These are phyloP conservation scores for Dolichotis patagonum DNA, from an alignment of 2,113 vertebrate species.

Conservation along the genomic window DNA sequence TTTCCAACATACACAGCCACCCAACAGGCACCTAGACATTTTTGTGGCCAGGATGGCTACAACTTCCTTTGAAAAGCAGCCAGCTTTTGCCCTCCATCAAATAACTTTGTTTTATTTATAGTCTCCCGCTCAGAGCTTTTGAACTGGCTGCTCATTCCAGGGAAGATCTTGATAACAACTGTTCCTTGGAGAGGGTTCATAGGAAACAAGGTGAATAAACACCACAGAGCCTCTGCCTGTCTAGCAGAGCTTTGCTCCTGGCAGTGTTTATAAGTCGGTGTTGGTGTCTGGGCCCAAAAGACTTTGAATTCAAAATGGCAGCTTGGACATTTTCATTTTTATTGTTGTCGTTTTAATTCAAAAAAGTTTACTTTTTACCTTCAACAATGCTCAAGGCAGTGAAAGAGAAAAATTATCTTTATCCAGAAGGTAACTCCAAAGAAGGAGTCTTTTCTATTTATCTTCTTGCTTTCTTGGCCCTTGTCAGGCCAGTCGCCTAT, in stretches of 20 bases:
- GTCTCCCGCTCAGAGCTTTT: constrained; percentile 80
- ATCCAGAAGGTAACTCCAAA: background rate
- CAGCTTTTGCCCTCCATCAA: constrained; percentile 76
- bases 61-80: constrained; percentile 80
- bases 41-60: constrained; percentile 79
- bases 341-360: constrained; percentile 24
- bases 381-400: constrained; percentile 55
- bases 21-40: constrained; percentile 79
- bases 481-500: background rate
- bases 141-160: constrained; percentile 77
- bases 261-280: constrained; percentile 67
- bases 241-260: constrained; percentile 72
- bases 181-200: constrained; percentile 80
- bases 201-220: constrained; percentile 77
- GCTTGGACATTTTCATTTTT: constrained; percentile 63
- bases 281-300: constrained; percentile 72
- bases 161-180: constrained; percentile 82
- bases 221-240: constrained; percentile 48
- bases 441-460: background rate
- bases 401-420: constrained; percentile 51
- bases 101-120: constrained; percentile 82
- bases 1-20: background rate
- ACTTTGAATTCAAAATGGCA: constrained; percentile 74
- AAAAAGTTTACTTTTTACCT: constrained; percentile 61
- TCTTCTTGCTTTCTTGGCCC: constrained; percentile 20